Base-by-base conservation (phyloP, 2,888 invertebrate species). In the Eristalis intricaria region DNA sequence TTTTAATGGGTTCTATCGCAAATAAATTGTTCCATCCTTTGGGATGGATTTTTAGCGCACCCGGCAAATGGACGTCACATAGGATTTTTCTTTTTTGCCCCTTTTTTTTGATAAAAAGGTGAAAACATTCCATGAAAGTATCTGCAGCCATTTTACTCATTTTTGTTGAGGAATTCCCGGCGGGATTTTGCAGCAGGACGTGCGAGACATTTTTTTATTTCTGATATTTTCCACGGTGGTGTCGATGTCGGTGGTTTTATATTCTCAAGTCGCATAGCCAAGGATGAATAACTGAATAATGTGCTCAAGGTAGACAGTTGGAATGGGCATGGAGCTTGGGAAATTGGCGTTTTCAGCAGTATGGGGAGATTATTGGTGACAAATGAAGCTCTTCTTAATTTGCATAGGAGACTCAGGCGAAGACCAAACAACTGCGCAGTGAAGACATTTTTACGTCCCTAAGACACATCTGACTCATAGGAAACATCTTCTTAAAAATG, bases 1-100 rank as follows among this genome's bases (percentile, higher is more conserved):
- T 60, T 60, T 60, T 60, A 60, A 60, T 60, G 26, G 60, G 10
- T 26, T 60, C 60, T 23, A 60, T 60, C 26, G 60, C 60, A 60
- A 60, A 60, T 60, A 60, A 60, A 60, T 60, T 23, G 60, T 26
- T 15, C 60, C 26, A 4, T 29, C 60, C 50, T 7, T 50, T 50
- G 50, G 50, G 50, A 50, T 19, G 19, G 8, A 0, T 50, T 50
- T 50, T 50, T 50, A 22, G n/a, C 19, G 19, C 50, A 19, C 19
- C 8, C 50, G 50, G 8, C 50, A 19, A 19, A 50, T 50, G 50
- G 22, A 32, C 32, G 64, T 63, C 60, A 26, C 65, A 29, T 11
- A 50, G 50, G 50, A 50, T 19, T 8, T 50, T 8, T n/a, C 50
- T 10, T 8, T 32, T 50, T 19, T n/a, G n/a, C 4, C n/a, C 11